Evolutionary conservation across 1,140 invertebrate species (phyloP).

Genomic region (Caenorhabditis tropicalis): DNA sequence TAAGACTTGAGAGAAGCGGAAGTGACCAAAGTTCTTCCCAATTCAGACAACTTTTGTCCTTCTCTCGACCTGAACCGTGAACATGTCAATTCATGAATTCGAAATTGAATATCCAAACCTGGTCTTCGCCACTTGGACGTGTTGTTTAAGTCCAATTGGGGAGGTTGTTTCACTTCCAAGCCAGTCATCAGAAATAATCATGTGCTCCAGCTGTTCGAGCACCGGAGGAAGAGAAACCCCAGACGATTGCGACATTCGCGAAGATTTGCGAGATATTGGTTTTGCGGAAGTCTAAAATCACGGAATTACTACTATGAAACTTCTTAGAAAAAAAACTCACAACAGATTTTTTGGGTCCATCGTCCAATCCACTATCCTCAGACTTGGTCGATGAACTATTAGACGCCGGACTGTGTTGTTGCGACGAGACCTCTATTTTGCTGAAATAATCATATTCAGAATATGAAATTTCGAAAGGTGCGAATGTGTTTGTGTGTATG

Average conservation of each 20-base stretch:
- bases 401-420: conserved; percentile 51
- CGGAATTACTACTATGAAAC: background rate
- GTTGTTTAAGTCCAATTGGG: conserved; percentile 12
- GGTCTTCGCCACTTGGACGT: conserved; percentile 47
- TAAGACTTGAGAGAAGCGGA: conserved; percentile 56
- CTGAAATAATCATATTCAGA: conserved; percentile 15
- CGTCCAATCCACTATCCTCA: conserved; percentile 52
- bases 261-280: conserved; percentile 48
- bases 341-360: conserved; percentile 41
- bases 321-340: background rate
- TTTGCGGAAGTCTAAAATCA: conserved; percentile 31
- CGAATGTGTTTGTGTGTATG: background rate
- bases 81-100: background rate
- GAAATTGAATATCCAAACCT: conserved; percentile 1
- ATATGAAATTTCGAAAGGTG: background rate
- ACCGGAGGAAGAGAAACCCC: conserved; percentile 47
- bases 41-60: conserved; percentile 54
- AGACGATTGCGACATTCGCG: conserved; percentile 51
- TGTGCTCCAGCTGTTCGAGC: conserved; percentile 58
- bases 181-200: conserved; percentile 61
- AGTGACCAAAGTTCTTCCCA: conserved; percentile 59
- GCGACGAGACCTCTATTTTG: conserved; percentile 39
- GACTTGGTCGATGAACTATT: conserved; percentile 52
- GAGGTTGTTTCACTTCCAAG: conserved; percentile 53
- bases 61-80: conserved; percentile 33